Conservation (phyloP, 2,113 vertebrate species). For the Cisticola juncidis region DNA sequence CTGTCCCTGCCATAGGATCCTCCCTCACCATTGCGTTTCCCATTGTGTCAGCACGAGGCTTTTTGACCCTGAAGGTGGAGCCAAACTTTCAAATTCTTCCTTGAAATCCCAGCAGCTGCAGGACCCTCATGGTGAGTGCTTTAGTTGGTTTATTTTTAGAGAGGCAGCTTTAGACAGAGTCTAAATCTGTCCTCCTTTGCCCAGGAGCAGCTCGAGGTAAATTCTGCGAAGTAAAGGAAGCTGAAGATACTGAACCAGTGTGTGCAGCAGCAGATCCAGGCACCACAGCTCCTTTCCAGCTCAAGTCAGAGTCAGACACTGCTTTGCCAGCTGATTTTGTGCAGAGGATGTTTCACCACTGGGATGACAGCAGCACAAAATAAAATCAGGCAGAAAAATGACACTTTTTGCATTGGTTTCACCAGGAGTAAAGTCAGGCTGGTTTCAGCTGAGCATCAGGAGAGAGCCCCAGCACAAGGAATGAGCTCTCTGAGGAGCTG, state of each 20-base stretch:
- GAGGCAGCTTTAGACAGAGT: background rate
- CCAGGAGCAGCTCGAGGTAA: background rate
- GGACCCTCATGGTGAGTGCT: background rate
- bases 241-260: background rate
- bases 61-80: slow-evolving; percentile 17
- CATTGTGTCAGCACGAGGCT: slow-evolving; percentile 17
- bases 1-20: background rate
- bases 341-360: background rate
- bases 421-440: background rate
- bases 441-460: background rate
- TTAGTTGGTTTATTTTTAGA: background rate
- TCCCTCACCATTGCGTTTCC: background rate
- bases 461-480: background rate
- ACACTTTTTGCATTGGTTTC: background rate
- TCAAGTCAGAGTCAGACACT: background rate
- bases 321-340: background rate
- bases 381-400: background rate
- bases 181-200: background rate
- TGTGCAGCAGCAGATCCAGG: background rate
- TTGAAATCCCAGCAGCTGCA: slow-evolving; percentile 39
- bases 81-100: slow-evolving; percentile 14
- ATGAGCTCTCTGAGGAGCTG: background rate
- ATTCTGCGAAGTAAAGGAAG: background rate
- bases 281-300: background rate
- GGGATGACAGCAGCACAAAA: background rate